These are phyloP conservation scores for Auanema freiburgensis DNA, from an alignment of 2,888 invertebrate species.

Conservation along the genomic window DNA sequence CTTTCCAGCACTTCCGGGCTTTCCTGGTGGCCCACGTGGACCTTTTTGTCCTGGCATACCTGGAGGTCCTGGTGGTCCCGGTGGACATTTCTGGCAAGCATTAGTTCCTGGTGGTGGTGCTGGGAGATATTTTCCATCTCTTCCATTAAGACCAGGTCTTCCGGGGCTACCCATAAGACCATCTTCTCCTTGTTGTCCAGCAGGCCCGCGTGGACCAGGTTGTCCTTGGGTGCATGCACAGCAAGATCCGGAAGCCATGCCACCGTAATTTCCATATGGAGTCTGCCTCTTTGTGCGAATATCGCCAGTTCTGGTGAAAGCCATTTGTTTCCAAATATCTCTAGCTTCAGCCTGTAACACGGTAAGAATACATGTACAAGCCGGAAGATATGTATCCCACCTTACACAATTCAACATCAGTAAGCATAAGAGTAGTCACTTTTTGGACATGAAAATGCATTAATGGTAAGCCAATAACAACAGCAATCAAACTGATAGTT, in stretches of 20 bases:
- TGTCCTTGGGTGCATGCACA: slow-evolving; percentile 61
- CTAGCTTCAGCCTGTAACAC: slow-evolving; percentile 51
- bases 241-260: slow-evolving; percentile 31
- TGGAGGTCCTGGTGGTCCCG: slow-evolving; percentile 55
- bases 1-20: slow-evolving; percentile 37
- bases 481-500: slow-evolving; percentile 53
- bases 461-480: slow-evolving; percentile 55
- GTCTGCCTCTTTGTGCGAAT: slow-evolving; percentile 36
- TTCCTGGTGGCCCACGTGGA: slow-evolving; percentile 55
- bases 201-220: slow-evolving; percentile 51
- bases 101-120: slow-evolving; percentile 47
- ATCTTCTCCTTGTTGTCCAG: slow-evolving; percentile 46
- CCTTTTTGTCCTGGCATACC: slow-evolving; percentile 51
- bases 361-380: not conserved
- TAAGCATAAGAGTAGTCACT: slow-evolving; percentile 51
- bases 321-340: slow-evolving; percentile 62
- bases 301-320: slow-evolving; percentile 30
- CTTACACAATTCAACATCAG: slow-evolving; percentile 59
- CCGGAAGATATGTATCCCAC: slow-evolving; percentile 20
- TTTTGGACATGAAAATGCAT: slow-evolving; percentile 55
- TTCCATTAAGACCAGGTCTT: slow-evolving; percentile 39
- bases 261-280: slow-evolving; percentile 41
- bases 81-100: slow-evolving; percentile 54
- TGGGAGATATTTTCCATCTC: slow-evolving; percentile 49
- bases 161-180: slow-evolving; percentile 28